Conservation (phyloP, 2,888 invertebrate species). For the Catocala sponsa region DNA sequence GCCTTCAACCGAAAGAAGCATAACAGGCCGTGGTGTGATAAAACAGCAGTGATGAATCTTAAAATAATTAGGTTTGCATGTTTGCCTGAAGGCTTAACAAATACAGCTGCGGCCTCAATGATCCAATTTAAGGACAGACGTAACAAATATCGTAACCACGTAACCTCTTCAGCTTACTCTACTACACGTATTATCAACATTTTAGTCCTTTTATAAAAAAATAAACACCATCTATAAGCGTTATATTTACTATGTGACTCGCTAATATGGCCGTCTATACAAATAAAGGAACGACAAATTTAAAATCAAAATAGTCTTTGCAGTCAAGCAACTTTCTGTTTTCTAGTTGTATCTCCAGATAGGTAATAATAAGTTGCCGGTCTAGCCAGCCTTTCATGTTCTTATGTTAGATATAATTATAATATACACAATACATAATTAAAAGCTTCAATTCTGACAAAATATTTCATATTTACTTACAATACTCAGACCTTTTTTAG, state of each 20-base stretch:
- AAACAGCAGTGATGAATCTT: no score
- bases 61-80: no score
- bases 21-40: no score
- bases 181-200: slow-evolving; percentile 15
- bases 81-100: no score
- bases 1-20: no score
- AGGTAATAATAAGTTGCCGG: not conserved
- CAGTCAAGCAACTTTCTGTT: slow-evolving; percentile 7
- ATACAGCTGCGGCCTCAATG: no score
- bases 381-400: not conserved
- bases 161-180: slow-evolving; percentile 1
- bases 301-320: not conserved
- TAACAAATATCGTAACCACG: not conserved
- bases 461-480: no score
- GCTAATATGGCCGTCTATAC: slow-evolving; percentile 44
- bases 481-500: not conserved
- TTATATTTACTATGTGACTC: slow-evolving; percentile 40
- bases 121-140: no score
- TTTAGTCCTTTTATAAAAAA: slow-evolving; percentile 46
- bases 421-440: no score
- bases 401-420: not conserved
- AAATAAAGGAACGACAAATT: slow-evolving; percentile 39
- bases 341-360: not conserved
- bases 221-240: slow-evolving; percentile 27
- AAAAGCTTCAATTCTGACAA: no score